Percentiles rank a stretch among this genome's conserved stretches.
These are phyloP conservation scores for Synanthedon vespiformis DNA, from an alignment of 2,888 invertebrate genomes.

Conservation along the genomic window DNA sequence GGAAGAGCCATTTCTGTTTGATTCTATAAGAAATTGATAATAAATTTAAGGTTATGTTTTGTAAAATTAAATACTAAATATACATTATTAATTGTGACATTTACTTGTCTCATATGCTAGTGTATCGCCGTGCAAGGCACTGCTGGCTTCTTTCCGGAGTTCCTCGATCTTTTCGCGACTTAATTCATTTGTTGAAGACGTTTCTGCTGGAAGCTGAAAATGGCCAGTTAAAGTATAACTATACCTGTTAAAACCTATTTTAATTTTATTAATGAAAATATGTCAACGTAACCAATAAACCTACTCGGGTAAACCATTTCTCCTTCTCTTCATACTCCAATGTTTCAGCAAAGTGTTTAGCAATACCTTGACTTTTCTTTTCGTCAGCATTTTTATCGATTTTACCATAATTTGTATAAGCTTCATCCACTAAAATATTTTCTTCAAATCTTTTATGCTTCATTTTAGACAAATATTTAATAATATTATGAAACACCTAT, in stretches of 20 bases:
- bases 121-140: conserved; percentile 74
- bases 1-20: conserved; percentile 68
- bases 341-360: conserved; percentile 59
- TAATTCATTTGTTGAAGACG: conserved; percentile 36
- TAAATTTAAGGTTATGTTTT: neutral
- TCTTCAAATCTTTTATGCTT: conserved; percentile 66
- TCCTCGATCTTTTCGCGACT: conserved; percentile 69
- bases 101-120: conserved; percentile 73
- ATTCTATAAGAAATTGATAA: conserved; percentile 40
- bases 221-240: conserved; percentile 1
- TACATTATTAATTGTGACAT: conserved; percentile 11
- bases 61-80: neutral
- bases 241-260: neutral
- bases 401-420: conserved; percentile 55
- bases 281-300: too few species aligned
- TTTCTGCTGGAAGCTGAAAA: conserved; percentile 60
- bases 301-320: conserved; percentile 65
- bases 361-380: conserved; percentile 56
- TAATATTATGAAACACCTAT: neutral
- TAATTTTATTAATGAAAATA: neutral
- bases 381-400: conserved; percentile 55
- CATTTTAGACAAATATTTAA: conserved; percentile 26
- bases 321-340: conserved; percentile 63
- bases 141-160: conserved; percentile 75
- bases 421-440: conserved; percentile 60